Conservation (phyloP, 2,797 vertebrate species). For the Smutsia gigantea region DNA sequence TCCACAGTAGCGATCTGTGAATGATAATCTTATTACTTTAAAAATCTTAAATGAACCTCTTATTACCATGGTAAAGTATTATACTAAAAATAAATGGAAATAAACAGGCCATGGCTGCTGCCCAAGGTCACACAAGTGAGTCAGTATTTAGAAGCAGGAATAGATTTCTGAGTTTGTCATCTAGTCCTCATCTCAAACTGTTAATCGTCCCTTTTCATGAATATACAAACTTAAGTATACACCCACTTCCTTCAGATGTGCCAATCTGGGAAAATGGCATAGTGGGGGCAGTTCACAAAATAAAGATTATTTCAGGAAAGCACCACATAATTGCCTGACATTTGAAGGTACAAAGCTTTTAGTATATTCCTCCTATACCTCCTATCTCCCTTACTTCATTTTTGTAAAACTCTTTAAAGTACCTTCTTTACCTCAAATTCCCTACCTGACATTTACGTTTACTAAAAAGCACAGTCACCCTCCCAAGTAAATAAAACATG, state of each 20-base stretch:
- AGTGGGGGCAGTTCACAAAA: slow-evolving; percentile 68
- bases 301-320: slow-evolving; percentile 74
- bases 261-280: slow-evolving; percentile 76
- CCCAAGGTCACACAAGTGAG: slow-evolving; percentile 18
- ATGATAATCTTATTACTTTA: slow-evolving; percentile 19
- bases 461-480: neutral
- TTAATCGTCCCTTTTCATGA: neutral
- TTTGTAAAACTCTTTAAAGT: slow-evolving; percentile 37
- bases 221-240: slow-evolving; percentile 2
- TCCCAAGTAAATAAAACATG: slow-evolving; percentile 44
- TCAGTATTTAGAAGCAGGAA: slow-evolving; percentile 24
- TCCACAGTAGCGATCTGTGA: neutral
- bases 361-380: slow-evolving; percentile 3
- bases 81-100: slow-evolving; percentile 29
- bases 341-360: slow-evolving; percentile 31
- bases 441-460: neutral
- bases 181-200: neutral
- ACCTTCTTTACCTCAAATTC: slow-evolving; percentile 8
- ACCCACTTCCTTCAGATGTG: slow-evolving; percentile 68
- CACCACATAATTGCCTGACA: slow-evolving; percentile 63
- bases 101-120: neutral
- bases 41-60: slow-evolving; percentile 31
- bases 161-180: neutral
- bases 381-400: neutral
- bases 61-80: neutral